Conservation (phyloP, 2,113 vertebrate species). For the Balaenoptera acutorostrata region DNA sequence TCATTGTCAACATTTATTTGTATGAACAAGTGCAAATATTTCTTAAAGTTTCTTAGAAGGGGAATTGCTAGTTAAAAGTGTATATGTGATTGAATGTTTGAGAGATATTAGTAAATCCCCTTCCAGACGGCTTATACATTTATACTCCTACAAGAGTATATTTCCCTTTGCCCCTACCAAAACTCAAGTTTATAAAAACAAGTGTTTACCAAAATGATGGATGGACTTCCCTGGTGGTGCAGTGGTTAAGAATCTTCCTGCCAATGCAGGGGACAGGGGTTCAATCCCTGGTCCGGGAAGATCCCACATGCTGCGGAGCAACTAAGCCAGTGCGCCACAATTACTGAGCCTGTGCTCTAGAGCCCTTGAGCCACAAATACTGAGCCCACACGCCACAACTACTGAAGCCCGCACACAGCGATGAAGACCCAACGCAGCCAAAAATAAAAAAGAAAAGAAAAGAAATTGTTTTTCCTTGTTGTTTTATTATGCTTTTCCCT, state of each 20-base stretch:
- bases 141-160: not conserved
- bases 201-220: not conserved
- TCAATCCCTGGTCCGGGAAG: too few relatives aligned
- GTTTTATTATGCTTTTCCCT: not conserved
- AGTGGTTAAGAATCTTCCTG: too few relatives aligned
- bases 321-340: too few relatives aligned
- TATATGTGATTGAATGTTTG: not conserved
- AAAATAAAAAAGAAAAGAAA: not conserved
- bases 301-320: too few relatives aligned
- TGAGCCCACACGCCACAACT: too few relatives aligned
- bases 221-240: too few relatives aligned
- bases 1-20: not conserved
- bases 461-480: not conserved
- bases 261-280: too few relatives aligned
- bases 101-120: not conserved
- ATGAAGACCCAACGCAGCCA: too few relatives aligned
- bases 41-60: not conserved
- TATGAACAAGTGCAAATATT: not conserved
- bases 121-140: not conserved
- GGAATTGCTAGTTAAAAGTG: not conserved
- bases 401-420: too few relatives aligned
- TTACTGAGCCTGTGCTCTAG: too few relatives aligned
- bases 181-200: not conserved
- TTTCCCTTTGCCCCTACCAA: not conserved
- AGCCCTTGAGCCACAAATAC: too few relatives aligned